Evolutionary conservation across 2,888 invertebrate genomes (phyloP).

Genomic region (Pollenia griseotomentosa): DNA sequence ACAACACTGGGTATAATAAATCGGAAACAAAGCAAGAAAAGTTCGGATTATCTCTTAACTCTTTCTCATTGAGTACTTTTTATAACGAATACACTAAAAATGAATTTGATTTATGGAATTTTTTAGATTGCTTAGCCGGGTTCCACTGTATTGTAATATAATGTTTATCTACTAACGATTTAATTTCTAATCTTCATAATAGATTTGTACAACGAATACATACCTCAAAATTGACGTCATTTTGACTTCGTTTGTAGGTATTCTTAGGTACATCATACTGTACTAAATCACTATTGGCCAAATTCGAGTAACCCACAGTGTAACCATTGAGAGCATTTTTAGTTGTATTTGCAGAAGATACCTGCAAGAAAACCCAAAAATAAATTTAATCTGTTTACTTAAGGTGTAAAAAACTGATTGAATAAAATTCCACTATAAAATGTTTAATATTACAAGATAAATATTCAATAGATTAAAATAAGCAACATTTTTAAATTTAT

Average conservation of each 20-base stretch:
- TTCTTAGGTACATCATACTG: conserved; percentile 83
- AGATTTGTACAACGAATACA: conserved; percentile 39
- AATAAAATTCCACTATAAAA: neutral
- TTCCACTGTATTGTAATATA: too few species aligned
- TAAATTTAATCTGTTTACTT: neutral
- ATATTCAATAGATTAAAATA: conserved; percentile 21
- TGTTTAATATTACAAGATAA: neutral
- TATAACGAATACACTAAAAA: too few species aligned
- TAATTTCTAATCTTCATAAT: too few species aligned
- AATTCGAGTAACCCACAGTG: conserved; percentile 75
- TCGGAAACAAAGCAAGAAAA: too few species aligned
- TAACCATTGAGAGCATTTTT: conserved; percentile 75
- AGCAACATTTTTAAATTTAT: conserved; percentile 8
- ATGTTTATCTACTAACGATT: too few species aligned
- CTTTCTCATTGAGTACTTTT: too few species aligned
- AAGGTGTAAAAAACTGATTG: conserved; percentile 36
- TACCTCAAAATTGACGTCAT: conserved; percentile 83
- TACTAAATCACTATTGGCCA: conserved; percentile 77
- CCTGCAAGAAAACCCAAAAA: conserved; percentile 72
- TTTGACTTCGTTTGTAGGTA: conserved; percentile 79
- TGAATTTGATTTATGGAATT: too few species aligned
- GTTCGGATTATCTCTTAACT: too few species aligned
- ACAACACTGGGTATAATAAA: too few species aligned
- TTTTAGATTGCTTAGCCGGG: too few species aligned
- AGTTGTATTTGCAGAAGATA: conserved; percentile 77